Evolutionary conservation across 2,113 vertebrate species (phyloP), one percentile per base, ranked within the genome.

Genomic region (Atractosteus spatula): DNA sequence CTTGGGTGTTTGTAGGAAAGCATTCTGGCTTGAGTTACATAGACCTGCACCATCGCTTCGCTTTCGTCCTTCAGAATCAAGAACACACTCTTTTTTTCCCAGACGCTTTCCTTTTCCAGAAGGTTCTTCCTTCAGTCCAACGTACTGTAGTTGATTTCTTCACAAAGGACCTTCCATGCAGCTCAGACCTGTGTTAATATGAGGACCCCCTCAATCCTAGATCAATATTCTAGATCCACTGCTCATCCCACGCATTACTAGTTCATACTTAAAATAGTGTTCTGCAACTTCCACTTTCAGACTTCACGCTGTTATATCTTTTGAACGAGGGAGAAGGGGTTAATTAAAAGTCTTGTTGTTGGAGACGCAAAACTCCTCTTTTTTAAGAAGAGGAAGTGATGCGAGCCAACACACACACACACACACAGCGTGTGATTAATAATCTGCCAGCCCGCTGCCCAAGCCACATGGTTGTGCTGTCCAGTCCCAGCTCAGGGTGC

Each of bases 401-500:
- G 12, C 3, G 62, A 64, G 62, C 17, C 17, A 64, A 64, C 62
- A 64, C 62, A 64, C 62, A 41, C 62, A 64, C 16, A 64, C 62
- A 64, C 62, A 64, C 62, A 41, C 62, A 64, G 3, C 10, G 17
- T 10, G 17, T 42, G 62, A 64, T 64, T 29, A 64, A 64, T 64
- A 64, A 42, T 11, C 41, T 3, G 62, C 62, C 62, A 64, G 17
- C 62, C 17, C 3, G 17, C 17, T 29, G 62, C 17, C 41, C 14
- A 3, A 12, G 41, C 59, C 62, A 64, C 17, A 64, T 41, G 62
- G 62, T 17, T 29, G n/a, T 64, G 17, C 17, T 64, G 62, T 29
- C 62, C 62, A 16, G 62, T 4, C 17, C 17, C 62, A 41, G 62
- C 62, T 64, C 17, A 12, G 41, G 62, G 62, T 5, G 13, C 4